These are phyloP conservation scores for Tetraodon nigroviridis DNA, from an alignment of 2,113 vertebrate species.

Conservation along the genomic window DNA sequence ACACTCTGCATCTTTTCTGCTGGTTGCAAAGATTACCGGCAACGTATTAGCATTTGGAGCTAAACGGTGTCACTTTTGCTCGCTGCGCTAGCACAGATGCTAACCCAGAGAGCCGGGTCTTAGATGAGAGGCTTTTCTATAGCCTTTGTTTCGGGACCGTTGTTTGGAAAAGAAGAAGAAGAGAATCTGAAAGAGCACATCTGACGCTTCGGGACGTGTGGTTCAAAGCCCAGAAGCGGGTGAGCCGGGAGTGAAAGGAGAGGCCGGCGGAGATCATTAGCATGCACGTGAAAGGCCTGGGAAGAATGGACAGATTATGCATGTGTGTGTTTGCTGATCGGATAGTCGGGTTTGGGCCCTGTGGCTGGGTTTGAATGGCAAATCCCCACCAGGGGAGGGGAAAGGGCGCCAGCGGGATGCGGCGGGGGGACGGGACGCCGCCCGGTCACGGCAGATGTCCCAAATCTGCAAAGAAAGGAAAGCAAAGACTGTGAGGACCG, in stretches of 20 bases:
- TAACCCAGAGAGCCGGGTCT: no score
- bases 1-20: no score
- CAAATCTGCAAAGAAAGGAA: slow-evolving; percentile 58
- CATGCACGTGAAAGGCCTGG: slow-evolving; percentile 61
- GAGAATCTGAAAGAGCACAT: slow-evolving; percentile 19
- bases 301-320: slow-evolving; percentile 75
- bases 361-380: slow-evolving; percentile 63
- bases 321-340: slow-evolving; percentile 75
- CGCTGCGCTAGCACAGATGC: no score
- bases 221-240: slow-evolving; percentile 44
- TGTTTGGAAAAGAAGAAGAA: no score
- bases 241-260: slow-evolving; percentile 49
- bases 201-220: slow-evolving; percentile 39
- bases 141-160: no score
- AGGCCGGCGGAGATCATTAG: slow-evolving; percentile 59
- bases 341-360: slow-evolving; percentile 68
- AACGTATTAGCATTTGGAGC: no score
- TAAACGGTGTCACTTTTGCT: no score
- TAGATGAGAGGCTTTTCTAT: no score
- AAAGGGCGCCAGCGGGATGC: slow-evolving; percentile 40
- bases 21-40: no score
- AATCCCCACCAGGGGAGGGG: slow-evolving; percentile 59
- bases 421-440: slow-evolving; percentile 36
- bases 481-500: slow-evolving; percentile 41
- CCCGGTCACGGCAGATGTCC: slow-evolving; percentile 64